phyloP scores from a whole-genome alignment of 2,888 invertebrate species.

The Harpagoxenus sublaevis region DNA sequence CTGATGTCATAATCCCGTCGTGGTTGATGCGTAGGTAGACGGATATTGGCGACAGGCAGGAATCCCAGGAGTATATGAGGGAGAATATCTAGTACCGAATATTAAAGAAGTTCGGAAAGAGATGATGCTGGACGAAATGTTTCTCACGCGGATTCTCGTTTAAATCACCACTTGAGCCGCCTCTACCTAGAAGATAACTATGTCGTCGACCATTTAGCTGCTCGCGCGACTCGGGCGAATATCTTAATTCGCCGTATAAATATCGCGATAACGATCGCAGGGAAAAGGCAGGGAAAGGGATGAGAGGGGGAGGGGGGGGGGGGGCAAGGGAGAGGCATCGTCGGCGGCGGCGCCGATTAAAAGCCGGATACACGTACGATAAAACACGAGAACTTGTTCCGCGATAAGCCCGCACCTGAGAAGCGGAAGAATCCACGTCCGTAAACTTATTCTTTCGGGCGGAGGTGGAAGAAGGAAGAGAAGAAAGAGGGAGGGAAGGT shows the following conservation, averaged over 20 bases:
- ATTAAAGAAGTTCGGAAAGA: background rate
- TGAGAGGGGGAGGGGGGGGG: background rate
- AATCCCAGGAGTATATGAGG: background rate
- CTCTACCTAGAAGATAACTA: background rate
- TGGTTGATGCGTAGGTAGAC: background rate
- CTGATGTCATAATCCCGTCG: conserved; percentile 23
- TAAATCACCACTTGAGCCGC: background rate
- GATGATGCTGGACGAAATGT: background rate
- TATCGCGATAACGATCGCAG: conserved; percentile 54
- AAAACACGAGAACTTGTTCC: conserved; percentile 38
- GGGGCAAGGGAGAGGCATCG: background rate
- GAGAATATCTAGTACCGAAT: background rate
- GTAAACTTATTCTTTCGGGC: conserved; percentile 14
- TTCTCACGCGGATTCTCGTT: background rate
- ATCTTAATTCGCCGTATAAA: conserved; percentile 61
- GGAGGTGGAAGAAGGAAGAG: background rate
- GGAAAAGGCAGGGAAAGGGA: background rate
- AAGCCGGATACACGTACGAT: conserved; percentile 38
- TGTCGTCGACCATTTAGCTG: conserved; percentile 16
- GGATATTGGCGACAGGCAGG: background rate
- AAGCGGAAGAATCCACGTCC: conserved; percentile 25
- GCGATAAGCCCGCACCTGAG: conserved; percentile 26
- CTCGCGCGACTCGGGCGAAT: conserved; percentile 2
- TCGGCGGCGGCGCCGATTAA: conserved; percentile 37
- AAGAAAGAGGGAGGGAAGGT: background rate